Evolutionary conservation across 1,140 invertebrate genomes (phyloP).

Genomic region (Polyergus mexicanus): DNA sequence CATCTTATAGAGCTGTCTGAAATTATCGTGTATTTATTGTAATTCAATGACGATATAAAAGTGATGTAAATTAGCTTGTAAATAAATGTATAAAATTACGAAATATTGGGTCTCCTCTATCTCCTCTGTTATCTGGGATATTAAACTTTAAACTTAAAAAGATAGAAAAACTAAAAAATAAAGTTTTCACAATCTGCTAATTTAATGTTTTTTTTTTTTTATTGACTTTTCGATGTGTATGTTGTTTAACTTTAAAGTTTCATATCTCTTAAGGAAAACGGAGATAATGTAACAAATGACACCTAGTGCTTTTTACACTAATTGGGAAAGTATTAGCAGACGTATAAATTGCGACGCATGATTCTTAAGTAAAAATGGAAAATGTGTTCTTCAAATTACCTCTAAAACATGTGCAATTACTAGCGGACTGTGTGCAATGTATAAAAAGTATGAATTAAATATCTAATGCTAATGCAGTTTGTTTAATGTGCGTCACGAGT

Average conservation of each 20-base stretch:
- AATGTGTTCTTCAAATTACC: slow-evolving; percentile 21
- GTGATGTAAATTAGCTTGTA: slow-evolving; percentile 85
- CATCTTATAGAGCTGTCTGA: slow-evolving; percentile 23
- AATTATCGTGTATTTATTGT: slow-evolving; percentile 75
- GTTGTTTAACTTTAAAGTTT: background rate
- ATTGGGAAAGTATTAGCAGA: background rate
- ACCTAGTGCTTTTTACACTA: background rate
- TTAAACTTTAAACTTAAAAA: background rate
- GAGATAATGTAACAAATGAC: background rate
- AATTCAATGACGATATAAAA: slow-evolving; percentile 50
- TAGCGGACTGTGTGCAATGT: slow-evolving; percentile 29
- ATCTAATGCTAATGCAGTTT: slow-evolving; percentile 41
- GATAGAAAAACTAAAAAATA: background rate
- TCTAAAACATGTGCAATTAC: slow-evolving; percentile 27
- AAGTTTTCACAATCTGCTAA: background rate
- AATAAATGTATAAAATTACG: slow-evolving; percentile 85
- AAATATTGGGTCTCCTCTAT: slow-evolving; percentile 21
- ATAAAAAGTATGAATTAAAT: slow-evolving; percentile 31
- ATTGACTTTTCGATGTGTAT: background rate
- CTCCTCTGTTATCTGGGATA: background rate
- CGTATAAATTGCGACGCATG: slow-evolving; percentile 7
- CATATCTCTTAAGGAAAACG: background rate
- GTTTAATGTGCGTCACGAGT: slow-evolving; percentile 26
- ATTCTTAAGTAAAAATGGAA: slow-evolving; percentile 1
- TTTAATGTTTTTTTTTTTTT: background rate